These are phyloP conservation scores for Bradysia coprophila DNA, from an alignment of 1,140 invertebrate species.

Conservation along the genomic window DNA sequence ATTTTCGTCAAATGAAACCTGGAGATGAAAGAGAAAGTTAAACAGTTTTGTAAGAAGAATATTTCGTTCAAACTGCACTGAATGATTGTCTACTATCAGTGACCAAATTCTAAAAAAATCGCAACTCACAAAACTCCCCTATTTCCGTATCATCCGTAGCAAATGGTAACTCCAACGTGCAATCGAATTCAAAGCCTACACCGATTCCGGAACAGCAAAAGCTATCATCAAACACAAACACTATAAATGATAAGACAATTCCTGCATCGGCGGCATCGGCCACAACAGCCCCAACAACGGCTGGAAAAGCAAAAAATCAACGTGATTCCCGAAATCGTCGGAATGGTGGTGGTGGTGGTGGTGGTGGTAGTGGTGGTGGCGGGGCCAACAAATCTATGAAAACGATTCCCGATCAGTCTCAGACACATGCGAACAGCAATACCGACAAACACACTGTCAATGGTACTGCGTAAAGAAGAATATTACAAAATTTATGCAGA, in stretches of 20 bases:
- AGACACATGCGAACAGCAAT: background rate
- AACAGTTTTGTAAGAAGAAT: too few relatives aligned
- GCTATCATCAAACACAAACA: constrained; percentile 8
- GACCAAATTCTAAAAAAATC: too few relatives aligned
- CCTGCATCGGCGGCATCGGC: constrained; percentile 2
- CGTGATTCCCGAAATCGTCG: background rate
- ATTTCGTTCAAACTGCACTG: too few relatives aligned
- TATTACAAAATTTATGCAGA: background rate
- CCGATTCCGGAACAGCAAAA: too few relatives aligned
- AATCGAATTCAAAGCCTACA: too few relatives aligned
- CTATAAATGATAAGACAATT: constrained; percentile 4
- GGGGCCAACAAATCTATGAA: too few relatives aligned
- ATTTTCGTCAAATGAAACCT: too few relatives aligned
- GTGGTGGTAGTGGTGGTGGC: background rate
- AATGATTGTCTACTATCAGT: too few relatives aligned
- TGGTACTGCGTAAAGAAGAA: background rate
- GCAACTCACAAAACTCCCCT: constrained; percentile 17
- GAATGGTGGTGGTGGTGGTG: background rate
- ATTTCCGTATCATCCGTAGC: constrained; percentile 7
- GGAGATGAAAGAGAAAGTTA: too few relatives aligned
- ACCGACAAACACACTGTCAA: background rate
- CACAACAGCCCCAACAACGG: constrained; percentile 5
- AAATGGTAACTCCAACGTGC: constrained; percentile 11
- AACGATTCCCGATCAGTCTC: too few relatives aligned
- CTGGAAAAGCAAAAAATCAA: background rate